These are phyloP conservation scores for Sitta carolinensis DNA, from an alignment of 2,797 vertebrate genomes.

Conservation along the genomic window DNA sequence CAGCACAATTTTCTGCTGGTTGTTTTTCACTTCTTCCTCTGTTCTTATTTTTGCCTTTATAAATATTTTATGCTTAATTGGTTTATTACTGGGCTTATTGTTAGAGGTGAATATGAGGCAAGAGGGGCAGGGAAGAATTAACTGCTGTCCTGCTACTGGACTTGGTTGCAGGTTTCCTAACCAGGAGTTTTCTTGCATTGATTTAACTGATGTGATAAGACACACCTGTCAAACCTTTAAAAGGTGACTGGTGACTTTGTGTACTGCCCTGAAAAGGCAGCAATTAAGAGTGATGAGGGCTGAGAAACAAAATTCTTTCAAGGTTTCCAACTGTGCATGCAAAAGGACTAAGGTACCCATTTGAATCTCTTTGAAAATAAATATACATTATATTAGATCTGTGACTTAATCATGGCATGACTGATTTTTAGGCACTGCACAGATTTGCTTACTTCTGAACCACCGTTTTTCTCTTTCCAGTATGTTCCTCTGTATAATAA, in stretches of 20 bases:
- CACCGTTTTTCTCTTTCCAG: not conserved
- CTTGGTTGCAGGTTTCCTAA: not conserved
- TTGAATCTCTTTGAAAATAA: conserved; percentile 20
- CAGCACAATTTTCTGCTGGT: not conserved
- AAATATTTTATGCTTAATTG: not conserved
- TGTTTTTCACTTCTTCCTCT: not conserved
- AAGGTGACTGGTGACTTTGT: not conserved
- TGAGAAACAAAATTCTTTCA: conserved; percentile 1
- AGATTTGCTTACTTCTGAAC: not conserved
- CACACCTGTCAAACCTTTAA: conserved; percentile 12
- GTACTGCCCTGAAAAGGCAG: not conserved
- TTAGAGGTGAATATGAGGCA: not conserved
- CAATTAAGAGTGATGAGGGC: not conserved
- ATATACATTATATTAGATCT: not conserved
- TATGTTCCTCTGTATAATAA: not conserved
- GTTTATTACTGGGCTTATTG: not conserved
- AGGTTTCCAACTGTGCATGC: not conserved
- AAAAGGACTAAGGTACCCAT: not conserved
- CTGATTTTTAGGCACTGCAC: not conserved
- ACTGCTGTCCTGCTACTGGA: not conserved
- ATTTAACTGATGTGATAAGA: conserved; percentile 34
- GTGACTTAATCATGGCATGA: not conserved
- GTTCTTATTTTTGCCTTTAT: not conserved
- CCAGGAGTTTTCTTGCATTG: not conserved
- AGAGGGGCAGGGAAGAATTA: not conserved